Evolutionary conservation across 1,140 invertebrate species (phyloP), one percentile per base, ranked within the genome.

Genomic region (Zeugodacus cucurbitae): DNA sequence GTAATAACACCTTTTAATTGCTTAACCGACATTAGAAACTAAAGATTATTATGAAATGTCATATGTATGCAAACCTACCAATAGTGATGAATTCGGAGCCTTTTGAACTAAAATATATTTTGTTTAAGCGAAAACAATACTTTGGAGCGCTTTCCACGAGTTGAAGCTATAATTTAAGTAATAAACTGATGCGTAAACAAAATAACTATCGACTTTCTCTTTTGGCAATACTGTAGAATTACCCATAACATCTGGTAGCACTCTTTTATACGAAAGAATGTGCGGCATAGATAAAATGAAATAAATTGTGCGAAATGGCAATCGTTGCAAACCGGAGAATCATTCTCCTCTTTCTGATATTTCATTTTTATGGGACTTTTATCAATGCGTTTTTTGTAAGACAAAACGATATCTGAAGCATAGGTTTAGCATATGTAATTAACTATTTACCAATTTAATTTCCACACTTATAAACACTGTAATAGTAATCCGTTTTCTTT

Each of bases 301-400:
- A 74, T 32, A 74, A 74, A 37, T 34, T 74, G 32, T 7, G 67
- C 8, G 67, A 74, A 74, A 74, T 37, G 34, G 34, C 32, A 34
- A 37, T 41, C 67, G 32, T 74, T 37, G 32, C 67, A 41, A 78
- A 48, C 74, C 74, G 74, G 74, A 82, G 74, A 82, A 82, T 48
- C 74, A 82, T 82, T 54, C 74, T 82, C 41, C 74, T 82, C 22
- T 29, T 82, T 82, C 26, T 29, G 22, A 44, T 22, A 82, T 48
- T 82, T 82, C 74, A 7, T 48, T 41, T 82, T 29, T 22, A 5
- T 82, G 48, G 20, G 6, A 82, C n/a, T 82, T 82, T 14, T 48
- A 26, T 48, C 74, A 14, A 48, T 48, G 41, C 41, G 22, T 82
- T 48, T 44, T 54, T n/a, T 0, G n/a, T n/a, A 34, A 29, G 74